These are phyloP conservation scores for Psilopogon haemacephalus DNA, from an alignment of 2,113 vertebrate species.

Conservation along the genomic window DNA sequence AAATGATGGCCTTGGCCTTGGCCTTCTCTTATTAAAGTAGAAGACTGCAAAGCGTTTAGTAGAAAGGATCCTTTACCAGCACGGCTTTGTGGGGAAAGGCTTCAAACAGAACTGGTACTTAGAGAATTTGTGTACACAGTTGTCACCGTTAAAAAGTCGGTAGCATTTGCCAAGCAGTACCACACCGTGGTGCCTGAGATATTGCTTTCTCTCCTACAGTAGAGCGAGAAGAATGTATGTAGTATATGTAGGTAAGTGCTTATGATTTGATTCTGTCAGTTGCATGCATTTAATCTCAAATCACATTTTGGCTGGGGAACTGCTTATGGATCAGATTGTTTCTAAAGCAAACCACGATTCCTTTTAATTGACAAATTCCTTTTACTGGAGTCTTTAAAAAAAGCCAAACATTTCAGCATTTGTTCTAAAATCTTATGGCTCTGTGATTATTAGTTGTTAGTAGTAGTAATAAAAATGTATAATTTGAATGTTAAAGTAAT, in stretches of 20 bases:
- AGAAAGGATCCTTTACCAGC: background rate
- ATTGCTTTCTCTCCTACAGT: slow-evolving; percentile 39
- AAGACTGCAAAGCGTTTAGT: background rate
- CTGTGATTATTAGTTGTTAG: slow-evolving; percentile 13
- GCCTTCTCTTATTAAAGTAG: background rate
- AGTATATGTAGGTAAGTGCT: slow-evolving; percentile 59
- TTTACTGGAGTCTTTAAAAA: background rate
- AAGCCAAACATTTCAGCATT: background rate
- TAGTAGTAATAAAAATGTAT: slow-evolving; percentile 36
- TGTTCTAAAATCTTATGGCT: slow-evolving; percentile 16
- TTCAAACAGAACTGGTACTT: slow-evolving; percentile 52
- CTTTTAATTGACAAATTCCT: background rate
- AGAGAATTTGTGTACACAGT: slow-evolving; percentile 56
- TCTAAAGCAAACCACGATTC: slow-evolving; percentile 55
- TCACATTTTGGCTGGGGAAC: slow-evolving; percentile 47
- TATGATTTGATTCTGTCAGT: slow-evolving; percentile 31
- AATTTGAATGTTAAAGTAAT: slow-evolving; percentile 62
- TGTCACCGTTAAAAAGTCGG: slow-evolving; percentile 62
- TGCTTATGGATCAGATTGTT: slow-evolving; percentile 32
- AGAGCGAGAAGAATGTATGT: slow-evolving; percentile 35
- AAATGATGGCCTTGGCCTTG: background rate
- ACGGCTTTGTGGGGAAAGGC: slow-evolving; percentile 8
- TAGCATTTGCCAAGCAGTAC: slow-evolving; percentile 67
- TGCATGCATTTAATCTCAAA: slow-evolving; percentile 59
- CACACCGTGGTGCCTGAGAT: slow-evolving; percentile 70